phyloP scores from a whole-genome alignment of 2,888 invertebrate species.

The Holacanthella duospinosa region DNA sequence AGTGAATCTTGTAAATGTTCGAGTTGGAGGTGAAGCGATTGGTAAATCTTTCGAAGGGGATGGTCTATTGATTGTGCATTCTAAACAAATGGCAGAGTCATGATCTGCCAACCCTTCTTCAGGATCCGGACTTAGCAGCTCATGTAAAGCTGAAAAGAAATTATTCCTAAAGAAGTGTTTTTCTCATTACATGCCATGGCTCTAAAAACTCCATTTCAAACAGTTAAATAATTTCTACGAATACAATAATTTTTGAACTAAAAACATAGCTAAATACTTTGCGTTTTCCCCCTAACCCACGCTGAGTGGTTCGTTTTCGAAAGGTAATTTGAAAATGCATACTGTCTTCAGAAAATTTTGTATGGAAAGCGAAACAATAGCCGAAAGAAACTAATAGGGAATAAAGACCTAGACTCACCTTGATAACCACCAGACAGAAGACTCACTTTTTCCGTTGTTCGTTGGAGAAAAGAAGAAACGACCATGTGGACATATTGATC shows the following conservation, averaged over 20 bases:
- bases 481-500: conserved; percentile 98
- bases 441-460: conserved; percentile 83
- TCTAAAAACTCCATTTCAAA: background rate
- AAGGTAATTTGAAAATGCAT: background rate
- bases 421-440: conserved; percentile 83
- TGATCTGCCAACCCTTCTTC: conserved; percentile 75
- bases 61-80: conserved; percentile 47
- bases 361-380: no score
- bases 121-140: conserved; percentile 50
- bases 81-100: conserved; percentile 64
- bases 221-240: no score
- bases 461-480: conserved; percentile 89
- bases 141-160: conserved; percentile 54
- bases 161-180: background rate
- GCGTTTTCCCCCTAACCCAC: no score
- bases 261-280: no score
- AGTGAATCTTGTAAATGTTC: background rate
- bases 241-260: no score
- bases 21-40: conserved; percentile 11
- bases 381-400: no score
- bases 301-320: background rate
- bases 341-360: no score
- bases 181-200: background rate
- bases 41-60: conserved; percentile 9
- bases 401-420: no score